These are phyloP conservation scores for Thamnophis sirtalis DNA, from an alignment of 2,113 vertebrate genomes.

Conservation along the genomic window DNA sequence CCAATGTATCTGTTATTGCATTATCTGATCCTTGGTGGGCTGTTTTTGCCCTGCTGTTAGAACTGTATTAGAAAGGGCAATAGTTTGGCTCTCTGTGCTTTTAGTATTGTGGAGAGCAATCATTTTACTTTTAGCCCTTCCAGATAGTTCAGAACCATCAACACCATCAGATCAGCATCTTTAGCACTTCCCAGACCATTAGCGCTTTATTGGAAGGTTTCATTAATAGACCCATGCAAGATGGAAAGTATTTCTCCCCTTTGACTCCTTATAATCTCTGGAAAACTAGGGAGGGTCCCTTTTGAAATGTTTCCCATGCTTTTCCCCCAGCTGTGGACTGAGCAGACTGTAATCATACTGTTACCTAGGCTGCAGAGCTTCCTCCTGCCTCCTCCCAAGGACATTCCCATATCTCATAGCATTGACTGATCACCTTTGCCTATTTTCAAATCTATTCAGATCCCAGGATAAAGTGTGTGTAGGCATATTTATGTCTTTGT, in stretches of 20 bases:
- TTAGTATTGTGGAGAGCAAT: neutral
- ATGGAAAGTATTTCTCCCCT: neutral
- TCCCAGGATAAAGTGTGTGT: neutral
- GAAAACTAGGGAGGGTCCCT: neutral
- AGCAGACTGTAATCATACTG: neutral
- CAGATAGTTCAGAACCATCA: neutral
- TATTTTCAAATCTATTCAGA: neutral
- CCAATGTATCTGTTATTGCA: neutral
- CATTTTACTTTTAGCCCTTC: neutral
- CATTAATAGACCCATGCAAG: neutral
- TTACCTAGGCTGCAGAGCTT: neutral
- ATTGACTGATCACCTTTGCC: neutral
- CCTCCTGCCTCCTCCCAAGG: neutral
- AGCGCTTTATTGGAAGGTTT: neutral
- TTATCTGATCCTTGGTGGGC: neutral
- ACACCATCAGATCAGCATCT: neutral
- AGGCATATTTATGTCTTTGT: neutral
- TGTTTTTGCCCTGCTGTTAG: neutral
- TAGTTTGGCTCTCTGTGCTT: neutral
- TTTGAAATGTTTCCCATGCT: neutral
- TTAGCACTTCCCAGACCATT: neutral
- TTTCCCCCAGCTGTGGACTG: neutral
- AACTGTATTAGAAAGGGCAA: neutral
- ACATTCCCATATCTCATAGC: neutral
- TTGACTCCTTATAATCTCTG: neutral